These are phyloP conservation scores for Urocyon cinereoargenteus DNA, from an alignment of 2,797 vertebrate species.

Conservation along the genomic window DNA sequence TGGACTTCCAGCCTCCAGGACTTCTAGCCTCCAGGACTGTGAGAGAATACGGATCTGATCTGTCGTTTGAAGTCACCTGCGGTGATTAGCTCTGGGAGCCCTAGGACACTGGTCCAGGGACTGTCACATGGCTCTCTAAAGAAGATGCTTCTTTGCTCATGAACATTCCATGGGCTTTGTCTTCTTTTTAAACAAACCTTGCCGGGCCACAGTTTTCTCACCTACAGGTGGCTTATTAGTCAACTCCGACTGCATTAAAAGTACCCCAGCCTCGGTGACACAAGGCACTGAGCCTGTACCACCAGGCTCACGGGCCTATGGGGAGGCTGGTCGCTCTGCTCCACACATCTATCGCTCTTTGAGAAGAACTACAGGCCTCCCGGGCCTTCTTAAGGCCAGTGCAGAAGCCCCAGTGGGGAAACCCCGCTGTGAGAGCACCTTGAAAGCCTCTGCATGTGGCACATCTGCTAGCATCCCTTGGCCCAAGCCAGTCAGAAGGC, in stretches of 20 bases:
- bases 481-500: neutral
- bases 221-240: neutral
- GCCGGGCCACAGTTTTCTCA: neutral
- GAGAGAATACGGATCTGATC: neutral
- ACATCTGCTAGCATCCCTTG: neutral
- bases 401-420: neutral
- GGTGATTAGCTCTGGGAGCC: neutral
- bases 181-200: neutral
- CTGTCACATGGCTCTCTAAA: neutral
- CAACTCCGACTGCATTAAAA: neutral
- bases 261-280: neutral
- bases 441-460: neutral
- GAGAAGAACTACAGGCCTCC: neutral
- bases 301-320: neutral
- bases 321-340: neutral
- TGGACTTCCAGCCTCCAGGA: neutral
- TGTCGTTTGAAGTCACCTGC: neutral
- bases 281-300: neutral
- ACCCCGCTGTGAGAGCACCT: neutral
- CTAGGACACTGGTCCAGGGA: neutral
- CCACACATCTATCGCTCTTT: neutral
- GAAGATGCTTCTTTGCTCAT: neutral
- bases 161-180: neutral
- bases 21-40: neutral
- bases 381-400: neutral